These are phyloP conservation scores for Listrodromus nycthemerus DNA, from an alignment of 2,888 invertebrate species.

Conservation along the genomic window DNA sequence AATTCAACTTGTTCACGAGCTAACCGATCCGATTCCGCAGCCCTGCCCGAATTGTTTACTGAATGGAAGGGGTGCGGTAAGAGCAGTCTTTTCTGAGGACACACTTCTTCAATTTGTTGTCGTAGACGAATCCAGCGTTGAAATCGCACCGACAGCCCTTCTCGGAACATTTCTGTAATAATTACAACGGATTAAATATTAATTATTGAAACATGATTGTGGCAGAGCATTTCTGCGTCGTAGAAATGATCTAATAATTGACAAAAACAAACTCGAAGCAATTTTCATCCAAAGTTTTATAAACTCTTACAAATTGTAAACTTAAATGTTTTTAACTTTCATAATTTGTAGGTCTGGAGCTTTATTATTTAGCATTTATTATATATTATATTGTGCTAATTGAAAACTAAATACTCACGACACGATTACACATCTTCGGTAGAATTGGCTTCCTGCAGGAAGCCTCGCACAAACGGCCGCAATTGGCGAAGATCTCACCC, in stretches of 20 bases:
- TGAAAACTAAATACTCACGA: background rate
- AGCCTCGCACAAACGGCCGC: slow-evolving; percentile 14
- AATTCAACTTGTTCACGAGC: background rate
- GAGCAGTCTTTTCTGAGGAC: background rate
- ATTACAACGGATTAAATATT: background rate
- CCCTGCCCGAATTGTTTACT: background rate
- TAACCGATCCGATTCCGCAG: background rate
- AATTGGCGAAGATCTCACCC: slow-evolving; percentile 2
- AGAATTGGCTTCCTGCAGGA: slow-evolving; percentile 5
- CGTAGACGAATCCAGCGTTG: slow-evolving; percentile 42
- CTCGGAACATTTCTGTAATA: slow-evolving; percentile 15
- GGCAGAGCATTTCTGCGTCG: background rate
- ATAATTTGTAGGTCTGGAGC: no score
- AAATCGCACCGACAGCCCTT: slow-evolving; percentile 44
- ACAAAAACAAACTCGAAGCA: background rate
- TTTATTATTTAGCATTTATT: no score
- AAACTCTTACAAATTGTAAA: no score
- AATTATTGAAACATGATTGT: background rate
- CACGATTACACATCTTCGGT: background rate
- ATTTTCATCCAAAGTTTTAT: no score
- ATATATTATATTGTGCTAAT: no score
- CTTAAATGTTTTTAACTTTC: no score
- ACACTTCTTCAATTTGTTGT: slow-evolving; percentile 5
- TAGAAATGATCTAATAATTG: background rate
- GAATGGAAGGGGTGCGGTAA: background rate